phyloP scores from a whole-genome alignment of 1,140 invertebrate species.

The Steinernema khuongi region DNA sequence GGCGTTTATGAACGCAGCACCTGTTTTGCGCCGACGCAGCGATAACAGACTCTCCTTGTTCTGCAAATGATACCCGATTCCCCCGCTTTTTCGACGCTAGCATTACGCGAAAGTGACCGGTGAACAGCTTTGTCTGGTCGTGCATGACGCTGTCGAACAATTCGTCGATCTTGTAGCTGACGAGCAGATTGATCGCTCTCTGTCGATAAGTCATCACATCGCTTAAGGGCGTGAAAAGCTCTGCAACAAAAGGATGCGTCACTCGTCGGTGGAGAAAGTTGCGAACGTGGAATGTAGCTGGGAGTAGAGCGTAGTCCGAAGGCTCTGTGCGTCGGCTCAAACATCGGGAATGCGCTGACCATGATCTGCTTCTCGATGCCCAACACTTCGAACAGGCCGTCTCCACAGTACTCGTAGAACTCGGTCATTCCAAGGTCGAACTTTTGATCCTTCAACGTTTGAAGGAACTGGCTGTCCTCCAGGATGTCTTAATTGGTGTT shows the following conservation, averaged over 20 bases:
- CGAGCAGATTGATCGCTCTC: not conserved
- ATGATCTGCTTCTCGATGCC: constrained; percentile 7
- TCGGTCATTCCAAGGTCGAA: constrained; percentile 10
- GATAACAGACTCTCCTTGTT: not conserved
- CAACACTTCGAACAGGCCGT: not conserved
- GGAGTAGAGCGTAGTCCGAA: constrained; percentile 3
- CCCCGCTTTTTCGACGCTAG: not conserved
- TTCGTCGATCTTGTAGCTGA: not conserved
- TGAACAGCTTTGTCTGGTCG: not conserved
- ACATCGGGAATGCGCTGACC: constrained; percentile 12
- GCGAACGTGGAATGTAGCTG: not conserved
- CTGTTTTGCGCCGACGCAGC: not conserved
- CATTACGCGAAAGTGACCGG: not conserved
- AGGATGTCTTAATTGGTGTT: not conserved
- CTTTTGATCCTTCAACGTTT: not conserved
- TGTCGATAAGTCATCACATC: not conserved
- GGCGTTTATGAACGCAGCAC: constrained; percentile 7
- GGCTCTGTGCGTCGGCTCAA: not conserved
- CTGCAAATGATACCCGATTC: not conserved
- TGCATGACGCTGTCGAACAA: not conserved
- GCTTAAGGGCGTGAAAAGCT: not conserved
- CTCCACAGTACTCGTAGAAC: constrained; percentile 2
- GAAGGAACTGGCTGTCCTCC: not conserved
- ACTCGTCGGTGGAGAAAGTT: not conserved
- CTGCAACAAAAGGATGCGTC: not conserved